phyloP scores from a whole-genome alignment of 2,888 invertebrate species.

The Micropterix aruncella region DNA sequence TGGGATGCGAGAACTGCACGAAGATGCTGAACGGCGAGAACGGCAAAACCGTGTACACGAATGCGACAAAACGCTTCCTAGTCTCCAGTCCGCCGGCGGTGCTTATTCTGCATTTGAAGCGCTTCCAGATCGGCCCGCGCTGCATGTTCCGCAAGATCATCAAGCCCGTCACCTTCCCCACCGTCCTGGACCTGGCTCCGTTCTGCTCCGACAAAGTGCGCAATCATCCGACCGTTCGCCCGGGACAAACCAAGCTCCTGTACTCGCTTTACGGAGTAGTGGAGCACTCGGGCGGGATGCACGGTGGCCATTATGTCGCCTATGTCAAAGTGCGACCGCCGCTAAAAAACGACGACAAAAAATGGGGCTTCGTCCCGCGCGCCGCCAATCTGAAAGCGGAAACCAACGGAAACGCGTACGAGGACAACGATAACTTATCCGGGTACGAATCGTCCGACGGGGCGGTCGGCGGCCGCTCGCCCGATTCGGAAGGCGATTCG shows the following conservation, averaged over 20 bases:
- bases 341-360: slow-evolving; percentile 44
- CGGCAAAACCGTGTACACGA: slow-evolving; percentile 63
- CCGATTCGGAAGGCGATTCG: slow-evolving; percentile 24
- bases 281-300: slow-evolving; percentile 84
- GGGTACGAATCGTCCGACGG: slow-evolving; percentile 38
- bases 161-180: slow-evolving; percentile 77
- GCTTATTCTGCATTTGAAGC: slow-evolving; percentile 86
- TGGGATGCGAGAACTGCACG: slow-evolving; percentile 85
- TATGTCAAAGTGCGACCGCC: slow-evolving; percentile 78
- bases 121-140: slow-evolving; percentile 74
- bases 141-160: slow-evolving; percentile 71
- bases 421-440: slow-evolving; percentile 27
- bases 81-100: slow-evolving; percentile 87
- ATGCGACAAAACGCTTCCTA: slow-evolving; percentile 72
- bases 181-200: slow-evolving; percentile 75
- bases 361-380: slow-evolving; percentile 60
- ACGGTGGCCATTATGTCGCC: slow-evolving; percentile 78
- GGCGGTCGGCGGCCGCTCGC: slow-evolving; percentile 22
- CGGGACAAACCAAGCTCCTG: slow-evolving; percentile 52
- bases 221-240: slow-evolving; percentile 42
- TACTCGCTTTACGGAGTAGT: slow-evolving; percentile 93
- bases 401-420: slow-evolving; percentile 18
- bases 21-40: slow-evolving; percentile 51
- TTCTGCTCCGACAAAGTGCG: slow-evolving; percentile 65
- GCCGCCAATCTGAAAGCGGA: slow-evolving; percentile 27